Evolutionary conservation across 2,797 vertebrate species (phyloP).

Genomic region (Schizopygopsis malacanthus): DNA sequence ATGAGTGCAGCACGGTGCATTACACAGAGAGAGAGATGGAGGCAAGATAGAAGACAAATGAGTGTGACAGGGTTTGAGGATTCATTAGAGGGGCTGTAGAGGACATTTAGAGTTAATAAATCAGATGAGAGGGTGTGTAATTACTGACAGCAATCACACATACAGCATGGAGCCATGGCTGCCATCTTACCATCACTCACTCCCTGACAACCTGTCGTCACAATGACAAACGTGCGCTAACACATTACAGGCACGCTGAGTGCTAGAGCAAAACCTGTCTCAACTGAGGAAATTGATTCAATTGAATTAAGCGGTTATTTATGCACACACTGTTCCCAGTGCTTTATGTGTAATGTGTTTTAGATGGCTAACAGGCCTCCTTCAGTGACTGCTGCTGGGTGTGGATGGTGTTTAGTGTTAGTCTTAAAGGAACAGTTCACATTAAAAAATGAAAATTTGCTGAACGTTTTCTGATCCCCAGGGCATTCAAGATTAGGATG

Average conservation of each 20-base stretch:
- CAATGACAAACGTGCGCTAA: constrained; percentile 35
- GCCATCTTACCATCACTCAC: constrained; percentile 68
- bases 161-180: constrained; percentile 49
- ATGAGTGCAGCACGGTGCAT: neutral
- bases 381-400: neutral
- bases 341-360: neutral
- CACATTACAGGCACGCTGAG: neutral
- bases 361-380: neutral
- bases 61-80: constrained; percentile 32
- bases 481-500: no score
- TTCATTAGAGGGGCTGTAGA: constrained; percentile 43
- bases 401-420: neutral
- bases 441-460: neutral
- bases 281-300: constrained; percentile 25
- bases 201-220: constrained; percentile 54
- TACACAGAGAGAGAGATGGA: neutral
- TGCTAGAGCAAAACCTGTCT: neutral
- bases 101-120: constrained; percentile 39
- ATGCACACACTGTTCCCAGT: neutral
- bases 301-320: constrained; percentile 25
- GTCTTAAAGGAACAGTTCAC: neutral
- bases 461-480: neutral
- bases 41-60: constrained; percentile 5
- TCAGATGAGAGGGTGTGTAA: constrained; percentile 40
- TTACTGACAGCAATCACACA: constrained; percentile 54